Evolutionary conservation across 2,888 invertebrate species (phyloP).

Genomic region (Drosophila anomalipes): DNA sequence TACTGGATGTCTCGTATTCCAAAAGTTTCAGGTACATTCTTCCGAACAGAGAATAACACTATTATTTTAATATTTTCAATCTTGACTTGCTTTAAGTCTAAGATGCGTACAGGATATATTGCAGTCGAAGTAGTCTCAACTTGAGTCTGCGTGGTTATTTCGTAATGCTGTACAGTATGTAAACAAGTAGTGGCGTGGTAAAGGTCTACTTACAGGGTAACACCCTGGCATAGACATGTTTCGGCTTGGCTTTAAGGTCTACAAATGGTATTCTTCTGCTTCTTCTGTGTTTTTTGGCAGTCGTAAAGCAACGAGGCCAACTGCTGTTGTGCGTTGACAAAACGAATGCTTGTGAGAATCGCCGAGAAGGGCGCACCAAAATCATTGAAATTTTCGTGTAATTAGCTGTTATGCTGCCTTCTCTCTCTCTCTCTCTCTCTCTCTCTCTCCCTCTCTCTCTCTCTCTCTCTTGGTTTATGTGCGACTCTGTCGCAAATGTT

Average conservation of each 20-base stretch:
- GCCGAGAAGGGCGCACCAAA: conserved; percentile 25
- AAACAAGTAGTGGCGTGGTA: background rate
- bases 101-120: background rate
- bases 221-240: background rate
- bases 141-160: no score
- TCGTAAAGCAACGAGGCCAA: conserved; percentile 45
- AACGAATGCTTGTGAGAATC: conserved; percentile 8
- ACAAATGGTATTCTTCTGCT: conserved; percentile 8
- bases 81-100: background rate
- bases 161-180: background rate
- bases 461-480: background rate
- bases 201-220: background rate
- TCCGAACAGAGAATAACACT: background rate
- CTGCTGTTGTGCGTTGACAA: conserved; percentile 22
- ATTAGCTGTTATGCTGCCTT: conserved; percentile 53
- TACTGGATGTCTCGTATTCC: no score
- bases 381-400: conserved; percentile 58
- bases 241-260: background rate
- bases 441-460: background rate
- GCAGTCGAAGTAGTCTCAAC: background rate
- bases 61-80: background rate
- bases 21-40: no score
- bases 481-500: conserved; percentile 38
- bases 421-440: background rate
- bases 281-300: background rate